Percentiles rank a stretch among this genome's conserved stretches.
phyloP scores from a whole-genome alignment of 1,140 invertebrate genomes.

The Eulimnadia texana region DNA sequence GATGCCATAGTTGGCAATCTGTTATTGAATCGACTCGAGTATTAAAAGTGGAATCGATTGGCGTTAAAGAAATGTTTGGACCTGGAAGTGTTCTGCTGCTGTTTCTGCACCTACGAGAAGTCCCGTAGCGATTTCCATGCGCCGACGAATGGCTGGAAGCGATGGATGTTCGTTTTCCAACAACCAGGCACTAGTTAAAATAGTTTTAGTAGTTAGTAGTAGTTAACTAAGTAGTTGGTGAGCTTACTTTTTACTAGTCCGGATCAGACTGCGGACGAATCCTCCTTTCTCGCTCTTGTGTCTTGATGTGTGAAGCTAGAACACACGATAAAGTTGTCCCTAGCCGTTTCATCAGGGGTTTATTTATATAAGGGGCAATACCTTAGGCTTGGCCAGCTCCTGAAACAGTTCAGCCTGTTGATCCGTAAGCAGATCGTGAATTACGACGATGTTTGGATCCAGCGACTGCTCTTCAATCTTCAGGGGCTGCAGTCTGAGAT shows the following conservation, averaged over 20 bases:
- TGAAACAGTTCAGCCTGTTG: slow-evolving; percentile 32
- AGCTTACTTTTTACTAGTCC: slow-evolving; percentile 26
- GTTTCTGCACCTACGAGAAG: slow-evolving; percentile 15
- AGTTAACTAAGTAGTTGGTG: neutral
- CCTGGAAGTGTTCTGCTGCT: slow-evolving; percentile 15
- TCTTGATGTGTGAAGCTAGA: slow-evolving; percentile 15
- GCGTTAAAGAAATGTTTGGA: no score
- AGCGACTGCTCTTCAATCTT: slow-evolving; percentile 35
- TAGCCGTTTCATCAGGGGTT: no score
- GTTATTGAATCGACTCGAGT: neutral
- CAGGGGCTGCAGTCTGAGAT: slow-evolving; percentile 32
- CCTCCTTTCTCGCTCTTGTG: slow-evolving; percentile 19
- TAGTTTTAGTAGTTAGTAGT: neutral
- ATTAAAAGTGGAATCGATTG: neutral
- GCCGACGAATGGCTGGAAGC: slow-evolving; percentile 20
- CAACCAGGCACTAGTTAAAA: slow-evolving; percentile 23
- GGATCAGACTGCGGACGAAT: slow-evolving; percentile 23
- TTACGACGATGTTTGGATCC: slow-evolving; percentile 34
- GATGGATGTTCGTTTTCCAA: slow-evolving; percentile 20
- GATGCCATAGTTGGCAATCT: slow-evolving; percentile 45
- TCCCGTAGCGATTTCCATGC: slow-evolving; percentile 23
- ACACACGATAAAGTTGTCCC: no score
- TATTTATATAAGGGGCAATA: no score
- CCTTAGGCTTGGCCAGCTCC: slow-evolving; percentile 33
- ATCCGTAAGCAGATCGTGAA: slow-evolving; percentile 36